These are phyloP conservation scores for Muntiacus reevesi DNA, from an alignment of 2,113 vertebrate species.

Conservation along the genomic window DNA sequence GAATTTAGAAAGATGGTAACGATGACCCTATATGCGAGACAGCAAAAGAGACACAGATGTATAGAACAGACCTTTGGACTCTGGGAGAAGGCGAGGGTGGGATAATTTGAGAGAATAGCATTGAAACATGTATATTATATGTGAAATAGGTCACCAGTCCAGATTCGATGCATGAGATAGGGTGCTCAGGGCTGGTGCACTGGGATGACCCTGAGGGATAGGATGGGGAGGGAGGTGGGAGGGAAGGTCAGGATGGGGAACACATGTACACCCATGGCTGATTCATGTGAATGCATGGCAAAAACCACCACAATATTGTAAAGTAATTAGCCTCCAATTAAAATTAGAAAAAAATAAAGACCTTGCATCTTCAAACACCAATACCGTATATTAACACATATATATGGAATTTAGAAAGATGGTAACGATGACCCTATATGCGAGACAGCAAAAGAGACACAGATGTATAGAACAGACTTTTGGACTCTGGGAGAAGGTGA, in stretches of 20 bases:
- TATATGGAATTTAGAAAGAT: neutral
- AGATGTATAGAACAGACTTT: neutral
- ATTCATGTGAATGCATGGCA: too few relatives aligned
- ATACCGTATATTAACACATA: neutral
- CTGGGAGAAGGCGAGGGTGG: neutral
- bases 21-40: neutral
- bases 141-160: neutral
- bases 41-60: neutral
- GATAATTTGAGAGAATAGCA: neutral
- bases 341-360: too few relatives aligned
- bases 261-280: too few relatives aligned
- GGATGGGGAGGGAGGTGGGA: neutral
- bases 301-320: too few relatives aligned
- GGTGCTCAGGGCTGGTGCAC: neutral
- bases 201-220: neutral
- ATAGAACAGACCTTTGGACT: neutral
- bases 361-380: neutral
- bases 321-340: too few relatives aligned
- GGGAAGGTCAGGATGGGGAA: neutral
- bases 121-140: neutral
- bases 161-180: neutral
- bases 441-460: neutral
- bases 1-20: neutral
- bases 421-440: neutral
- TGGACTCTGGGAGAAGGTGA: neutral